These are phyloP conservation scores for Hemistola chrysoprasaria DNA, from an alignment of 2,888 invertebrate species.

Conservation along the genomic window DNA sequence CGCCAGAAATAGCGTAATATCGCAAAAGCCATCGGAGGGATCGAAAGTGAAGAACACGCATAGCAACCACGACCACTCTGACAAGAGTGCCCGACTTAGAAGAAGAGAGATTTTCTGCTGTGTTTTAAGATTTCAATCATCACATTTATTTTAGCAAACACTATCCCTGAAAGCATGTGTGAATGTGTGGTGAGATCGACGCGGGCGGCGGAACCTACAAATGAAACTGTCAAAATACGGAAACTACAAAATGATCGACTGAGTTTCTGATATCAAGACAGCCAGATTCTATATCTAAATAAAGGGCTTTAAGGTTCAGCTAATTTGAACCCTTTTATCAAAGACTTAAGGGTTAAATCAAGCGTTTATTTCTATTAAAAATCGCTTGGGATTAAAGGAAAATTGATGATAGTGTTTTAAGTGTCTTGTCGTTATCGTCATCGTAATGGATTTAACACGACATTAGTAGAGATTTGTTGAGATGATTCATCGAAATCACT, in stretches of 20 bases:
- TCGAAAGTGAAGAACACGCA: too few species aligned
- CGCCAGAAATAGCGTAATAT: too few species aligned
- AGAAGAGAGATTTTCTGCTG: too few species aligned
- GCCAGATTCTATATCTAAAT: too few species aligned
- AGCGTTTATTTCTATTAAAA: constrained; percentile 3
- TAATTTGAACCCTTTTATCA: constrained; percentile 1
- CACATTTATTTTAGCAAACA: neutral
- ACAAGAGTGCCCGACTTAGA: too few species aligned
- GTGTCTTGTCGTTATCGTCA: constrained; percentile 12
- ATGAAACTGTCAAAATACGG: constrained; percentile 45
- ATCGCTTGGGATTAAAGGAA: constrained; percentile 1
- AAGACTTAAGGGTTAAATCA: neutral
- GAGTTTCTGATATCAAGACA: constrained; percentile 22
- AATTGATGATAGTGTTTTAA: constrained; percentile 11
- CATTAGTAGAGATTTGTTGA: constrained; percentile 7
- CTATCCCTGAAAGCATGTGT: neutral
- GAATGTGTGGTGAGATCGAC: neutral
- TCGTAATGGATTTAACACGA: constrained; percentile 6
- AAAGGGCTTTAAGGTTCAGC: neutral
- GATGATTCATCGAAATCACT: constrained; percentile 5
- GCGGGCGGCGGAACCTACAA: constrained; percentile 24
- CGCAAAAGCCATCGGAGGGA: too few species aligned
- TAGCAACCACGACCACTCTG: too few species aligned
- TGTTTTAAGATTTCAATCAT: too few species aligned
- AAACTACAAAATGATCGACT: constrained; percentile 36